Base-by-base conservation (phyloP, 2,888 invertebrate species). In the Aproaerema taeniolella region DNA sequence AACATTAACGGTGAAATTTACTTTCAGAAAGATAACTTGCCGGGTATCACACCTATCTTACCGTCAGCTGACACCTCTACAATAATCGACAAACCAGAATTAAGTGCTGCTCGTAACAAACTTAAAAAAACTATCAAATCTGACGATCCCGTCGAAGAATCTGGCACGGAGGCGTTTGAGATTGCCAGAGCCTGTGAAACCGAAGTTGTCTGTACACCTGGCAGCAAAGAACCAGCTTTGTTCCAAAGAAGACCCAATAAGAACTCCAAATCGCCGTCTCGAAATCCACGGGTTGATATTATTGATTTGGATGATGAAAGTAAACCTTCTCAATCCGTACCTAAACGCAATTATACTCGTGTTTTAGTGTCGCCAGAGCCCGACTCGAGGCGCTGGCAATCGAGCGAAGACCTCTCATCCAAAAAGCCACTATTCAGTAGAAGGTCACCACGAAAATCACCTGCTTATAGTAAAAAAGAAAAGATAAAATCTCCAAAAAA, bases 231-330 rank as follows among this genome's bases (percentile, higher is more conserved):
- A 47, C 79, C 83, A 2, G 80, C 80, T 1, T 59, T 85, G 32
- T 85, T 83, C 50, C 82, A 85, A 52, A 71, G 82, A 44, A 59
- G 85, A 41, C 81, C 83, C 17, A 74, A 78, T 33, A 67, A 53
- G 49, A 37, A 42, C 12, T 58, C 64, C 9, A 14, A 45, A 37
- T 61, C 69, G 0, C 63, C 64, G 8, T 31, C 42, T 6, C 45
- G 15, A 10, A 3, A n/a, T 10, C 28, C 35, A 11, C 4, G 31
- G 41, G 30, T 10, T 38, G 16, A 45, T n/a, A 45, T 14, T 20
- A 44, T 26, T 41, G 6, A 5, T 26, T 9, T 26, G n/a, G 8
- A 26, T n/a, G n/a, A 26, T 20, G 40, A 28, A 31, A 40, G 29
- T 32, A 51, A 45, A 30, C 49, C 52, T 4, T 54, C 50, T 28